A percentile compares a stretch with the other conserved stretches of the same genome.
phyloP scores from a whole-genome alignment of 2,113 vertebrate species.

The Elgaria multicarinata region DNA sequence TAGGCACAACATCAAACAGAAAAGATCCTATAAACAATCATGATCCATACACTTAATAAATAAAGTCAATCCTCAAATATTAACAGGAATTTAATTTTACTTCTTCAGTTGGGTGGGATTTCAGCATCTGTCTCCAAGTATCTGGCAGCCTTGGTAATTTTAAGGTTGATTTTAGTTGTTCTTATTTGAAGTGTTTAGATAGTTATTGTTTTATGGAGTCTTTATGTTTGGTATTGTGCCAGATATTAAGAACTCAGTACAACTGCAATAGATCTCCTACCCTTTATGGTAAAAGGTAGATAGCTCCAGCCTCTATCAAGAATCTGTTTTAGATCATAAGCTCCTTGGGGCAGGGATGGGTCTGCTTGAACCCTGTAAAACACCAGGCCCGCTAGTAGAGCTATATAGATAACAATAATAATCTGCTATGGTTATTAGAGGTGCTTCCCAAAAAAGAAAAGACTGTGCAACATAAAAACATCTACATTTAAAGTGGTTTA shows the following conservation, averaged over 20 bases:
- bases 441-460: background rate
- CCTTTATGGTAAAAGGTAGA: background rate
- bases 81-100: background rate
- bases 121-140: background rate
- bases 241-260: background rate
- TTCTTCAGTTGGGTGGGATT: background rate
- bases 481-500: background rate
- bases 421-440: background rate
- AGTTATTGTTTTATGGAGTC: background rate
- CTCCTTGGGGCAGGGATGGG: background rate
- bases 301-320: background rate
- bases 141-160: background rate
- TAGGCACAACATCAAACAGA: background rate
- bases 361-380: background rate
- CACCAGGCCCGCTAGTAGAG: no score
- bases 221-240: no score
- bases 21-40: background rate
- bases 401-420: no score
- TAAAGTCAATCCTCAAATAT: background rate
- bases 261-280: background rate
- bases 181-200: background rate
- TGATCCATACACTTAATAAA: background rate
- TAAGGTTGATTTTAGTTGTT: background rate
- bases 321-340: background rate
- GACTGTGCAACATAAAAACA: background rate